Conservation (phyloP, 2,113 vertebrate genomes). For the Rhagologus leucostigma region DNA sequence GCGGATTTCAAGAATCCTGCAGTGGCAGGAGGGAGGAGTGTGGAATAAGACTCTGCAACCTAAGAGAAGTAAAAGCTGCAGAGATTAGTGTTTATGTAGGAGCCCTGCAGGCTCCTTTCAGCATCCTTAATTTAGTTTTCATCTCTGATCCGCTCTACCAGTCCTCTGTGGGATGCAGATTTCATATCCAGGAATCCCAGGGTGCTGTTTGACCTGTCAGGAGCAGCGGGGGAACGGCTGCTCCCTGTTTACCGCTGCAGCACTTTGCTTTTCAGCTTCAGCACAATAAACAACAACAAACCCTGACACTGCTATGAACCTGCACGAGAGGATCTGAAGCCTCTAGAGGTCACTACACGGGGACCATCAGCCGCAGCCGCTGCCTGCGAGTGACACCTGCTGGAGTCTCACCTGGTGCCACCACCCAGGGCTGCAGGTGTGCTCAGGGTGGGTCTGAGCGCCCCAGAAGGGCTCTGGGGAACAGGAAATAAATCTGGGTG, state of each 20-base stretch:
- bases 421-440: background rate
- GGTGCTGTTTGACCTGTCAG: background rate
- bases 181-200: background rate
- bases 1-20: background rate
- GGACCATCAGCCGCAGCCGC: background rate
- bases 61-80: background rate
- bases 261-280: background rate
- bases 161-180: background rate
- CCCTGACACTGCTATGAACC: background rate
- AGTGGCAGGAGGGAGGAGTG: background rate
- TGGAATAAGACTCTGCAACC: background rate
- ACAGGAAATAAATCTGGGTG: background rate
- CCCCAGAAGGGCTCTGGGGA: background rate
- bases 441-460: background rate
- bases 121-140: background rate
- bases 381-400: conserved; percentile 60
- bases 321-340: background rate
- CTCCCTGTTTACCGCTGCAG: background rate
- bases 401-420: background rate
- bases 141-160: background rate
- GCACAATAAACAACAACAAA: background rate
- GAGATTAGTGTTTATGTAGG: background rate
- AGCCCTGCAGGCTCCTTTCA: background rate
- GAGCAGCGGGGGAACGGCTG: background rate
- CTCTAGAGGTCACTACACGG: conserved; percentile 12